These are phyloP conservation scores for Mamestra brassicae DNA, from an alignment of 2,888 invertebrate species.

Conservation along the genomic window DNA sequence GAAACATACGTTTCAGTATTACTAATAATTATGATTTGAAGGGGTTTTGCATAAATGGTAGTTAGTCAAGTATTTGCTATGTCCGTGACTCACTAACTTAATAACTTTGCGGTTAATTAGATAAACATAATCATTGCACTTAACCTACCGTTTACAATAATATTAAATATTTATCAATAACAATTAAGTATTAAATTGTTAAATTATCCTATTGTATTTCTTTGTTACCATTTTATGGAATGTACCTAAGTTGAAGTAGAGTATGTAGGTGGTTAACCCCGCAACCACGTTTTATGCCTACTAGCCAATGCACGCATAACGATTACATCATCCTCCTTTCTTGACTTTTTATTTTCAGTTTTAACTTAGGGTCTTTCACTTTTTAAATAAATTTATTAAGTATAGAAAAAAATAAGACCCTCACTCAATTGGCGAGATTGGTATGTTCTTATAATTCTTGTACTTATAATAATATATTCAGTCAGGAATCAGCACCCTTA, in stretches of 20 bases:
- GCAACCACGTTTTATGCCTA: neutral
- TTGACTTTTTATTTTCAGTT: neutral
- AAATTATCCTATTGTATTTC: slow-evolving; percentile 11
- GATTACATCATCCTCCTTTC: neutral
- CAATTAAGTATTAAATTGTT: slow-evolving; percentile 41
- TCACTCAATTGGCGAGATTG: no score
- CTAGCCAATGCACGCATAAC: neutral
- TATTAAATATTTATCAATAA: slow-evolving; percentile 37
- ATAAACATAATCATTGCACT: slow-evolving; percentile 36
- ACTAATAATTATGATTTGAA: slow-evolving; percentile 1
- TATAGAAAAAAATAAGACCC: no score
- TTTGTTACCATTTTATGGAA: neutral
- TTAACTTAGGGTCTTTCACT: no score
- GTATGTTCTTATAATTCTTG: no score
- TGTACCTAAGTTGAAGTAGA: neutral
- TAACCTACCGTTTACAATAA: slow-evolving; percentile 8
- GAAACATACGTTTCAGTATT: neutral
- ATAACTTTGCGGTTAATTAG: slow-evolving; percentile 56
- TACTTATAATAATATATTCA: no score
- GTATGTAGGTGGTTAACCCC: neutral
- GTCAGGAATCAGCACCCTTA: no score
- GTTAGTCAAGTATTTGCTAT: slow-evolving; percentile 25
- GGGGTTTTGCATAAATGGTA: neutral
- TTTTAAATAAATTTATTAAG: no score
- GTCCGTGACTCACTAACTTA: slow-evolving; percentile 27